Evolutionary conservation across 2,113 vertebrate species (phyloP).

Genomic region (Eurystomus gularis): DNA sequence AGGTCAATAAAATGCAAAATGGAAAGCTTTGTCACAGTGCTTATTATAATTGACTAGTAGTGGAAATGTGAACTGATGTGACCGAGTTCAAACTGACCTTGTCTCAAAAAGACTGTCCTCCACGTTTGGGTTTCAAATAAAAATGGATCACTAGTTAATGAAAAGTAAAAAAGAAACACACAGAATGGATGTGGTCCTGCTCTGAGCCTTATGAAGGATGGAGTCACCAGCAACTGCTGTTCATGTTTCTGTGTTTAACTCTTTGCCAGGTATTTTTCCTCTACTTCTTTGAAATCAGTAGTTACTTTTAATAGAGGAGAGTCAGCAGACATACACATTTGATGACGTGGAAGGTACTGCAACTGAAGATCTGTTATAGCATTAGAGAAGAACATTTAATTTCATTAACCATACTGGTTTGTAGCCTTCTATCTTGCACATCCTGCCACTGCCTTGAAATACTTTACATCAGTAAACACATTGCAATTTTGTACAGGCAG

Average conservation of each 20-base stretch:
- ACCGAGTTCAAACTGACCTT: background rate
- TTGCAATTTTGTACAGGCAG: fast-evolving
- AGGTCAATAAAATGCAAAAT: background rate
- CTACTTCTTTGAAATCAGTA: background rate
- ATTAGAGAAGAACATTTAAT: background rate
- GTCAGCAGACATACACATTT: background rate
- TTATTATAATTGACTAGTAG: background rate
- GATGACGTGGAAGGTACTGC: background rate
- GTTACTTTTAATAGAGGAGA: background rate
- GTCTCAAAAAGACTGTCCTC: background rate
- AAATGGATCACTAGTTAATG: background rate
- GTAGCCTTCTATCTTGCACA: background rate
- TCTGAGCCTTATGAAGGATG: background rate
- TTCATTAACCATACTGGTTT: background rate
- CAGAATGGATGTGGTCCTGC: fast-evolving
- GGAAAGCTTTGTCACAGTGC: background rate
- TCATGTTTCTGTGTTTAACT: background rate
- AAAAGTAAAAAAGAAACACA: background rate
- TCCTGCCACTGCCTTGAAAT: background rate
- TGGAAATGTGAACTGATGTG: background rate
- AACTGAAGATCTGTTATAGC: background rate
- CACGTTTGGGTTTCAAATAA: background rate
- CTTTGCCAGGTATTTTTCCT: background rate
- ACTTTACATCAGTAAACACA: background rate
- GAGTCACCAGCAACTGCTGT: background rate